phyloP scores from a whole-genome alignment of 2,113 vertebrate genomes.

The Gopherus flavomarginatus region DNA sequence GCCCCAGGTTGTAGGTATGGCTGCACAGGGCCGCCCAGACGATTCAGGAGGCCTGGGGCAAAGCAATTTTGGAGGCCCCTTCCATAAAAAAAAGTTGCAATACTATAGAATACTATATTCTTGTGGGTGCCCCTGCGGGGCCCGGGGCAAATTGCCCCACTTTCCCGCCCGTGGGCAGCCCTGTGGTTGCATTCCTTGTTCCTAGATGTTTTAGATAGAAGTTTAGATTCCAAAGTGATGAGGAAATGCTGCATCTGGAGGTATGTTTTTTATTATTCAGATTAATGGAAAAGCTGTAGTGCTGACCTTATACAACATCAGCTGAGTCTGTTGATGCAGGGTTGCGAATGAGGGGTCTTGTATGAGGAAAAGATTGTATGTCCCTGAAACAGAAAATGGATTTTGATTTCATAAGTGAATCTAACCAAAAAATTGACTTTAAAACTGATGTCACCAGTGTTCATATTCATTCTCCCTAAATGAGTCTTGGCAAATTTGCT shows the following conservation, averaged over 20 bases:
- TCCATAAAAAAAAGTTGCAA: too few relatives aligned
- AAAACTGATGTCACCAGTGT: background rate
- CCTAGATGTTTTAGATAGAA: background rate
- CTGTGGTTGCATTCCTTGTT: background rate
- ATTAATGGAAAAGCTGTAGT: background rate
- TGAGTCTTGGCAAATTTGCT: background rate
- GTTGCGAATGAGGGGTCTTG: background rate
- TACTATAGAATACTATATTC: too few relatives aligned
- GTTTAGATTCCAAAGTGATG: background rate
- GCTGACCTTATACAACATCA: background rate
- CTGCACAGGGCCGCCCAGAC: background rate
- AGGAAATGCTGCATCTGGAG: background rate
- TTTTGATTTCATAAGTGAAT: background rate
- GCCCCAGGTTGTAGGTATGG: too few relatives aligned
- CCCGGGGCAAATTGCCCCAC: too few relatives aligned
- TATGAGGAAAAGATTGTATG: background rate
- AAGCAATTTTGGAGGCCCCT: too few relatives aligned
- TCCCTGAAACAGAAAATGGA: background rate
- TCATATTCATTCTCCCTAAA: background rate
- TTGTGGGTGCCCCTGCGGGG: too few relatives aligned
- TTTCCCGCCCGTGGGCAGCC: too few relatives aligned
- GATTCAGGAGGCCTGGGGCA: too few relatives aligned
- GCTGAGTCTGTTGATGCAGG: background rate
- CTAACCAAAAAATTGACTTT: background rate
- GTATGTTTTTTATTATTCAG: background rate